Base-by-base conservation (phyloP, 1,140 invertebrate genomes). In the Plectrocnemia conspersa region DNA sequence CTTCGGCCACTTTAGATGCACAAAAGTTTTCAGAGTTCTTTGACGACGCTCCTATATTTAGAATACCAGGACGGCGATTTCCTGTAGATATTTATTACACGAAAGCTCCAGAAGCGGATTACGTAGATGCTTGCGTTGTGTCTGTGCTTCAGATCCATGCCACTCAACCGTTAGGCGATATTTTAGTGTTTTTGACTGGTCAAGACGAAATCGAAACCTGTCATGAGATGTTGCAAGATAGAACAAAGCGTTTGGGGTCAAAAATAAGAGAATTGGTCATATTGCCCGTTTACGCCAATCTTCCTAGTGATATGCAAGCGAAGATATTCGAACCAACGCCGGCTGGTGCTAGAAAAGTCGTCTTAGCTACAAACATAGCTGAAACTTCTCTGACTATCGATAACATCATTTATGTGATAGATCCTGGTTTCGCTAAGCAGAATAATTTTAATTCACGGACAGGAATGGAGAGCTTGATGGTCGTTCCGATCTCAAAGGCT, bases 311-410 rank as follows among this genome's bases (percentile, higher is more conserved):
- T 60, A 92, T 98, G 86, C 97, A 99, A 76, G 89, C 92, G 2
- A 98, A 98, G 73, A 98, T 98, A 64, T 98, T 98, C 73, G 87
- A 93, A 64, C 92, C 93, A 0, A 97, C 96, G 10, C 96, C 95
- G 33, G 86, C 90, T 18, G 90, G 91, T 54, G 92, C 95, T 1
- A 79, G 97, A 64, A 99, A 95, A 84, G 90, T 98, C 19, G 86
- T 99, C 13, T 73, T 99, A 16, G 97, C 97, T 1, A 99, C 97
- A 16, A 99, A 99, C 69, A 99, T 99, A 67, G 97, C 97, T 1
- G 96, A 99, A 77, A 99, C 97, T 15, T 98, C 96, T 3, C 75
- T 99, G 7, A 99, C 97, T 1, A 99, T 99, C 62, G 97, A 99
- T 69, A 98, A 98, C 63, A 99, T 99, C 58, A 89, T 93, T 42